phyloP scores from a whole-genome alignment of 1,140 invertebrate species.

The Sinonovacula constricta region DNA sequence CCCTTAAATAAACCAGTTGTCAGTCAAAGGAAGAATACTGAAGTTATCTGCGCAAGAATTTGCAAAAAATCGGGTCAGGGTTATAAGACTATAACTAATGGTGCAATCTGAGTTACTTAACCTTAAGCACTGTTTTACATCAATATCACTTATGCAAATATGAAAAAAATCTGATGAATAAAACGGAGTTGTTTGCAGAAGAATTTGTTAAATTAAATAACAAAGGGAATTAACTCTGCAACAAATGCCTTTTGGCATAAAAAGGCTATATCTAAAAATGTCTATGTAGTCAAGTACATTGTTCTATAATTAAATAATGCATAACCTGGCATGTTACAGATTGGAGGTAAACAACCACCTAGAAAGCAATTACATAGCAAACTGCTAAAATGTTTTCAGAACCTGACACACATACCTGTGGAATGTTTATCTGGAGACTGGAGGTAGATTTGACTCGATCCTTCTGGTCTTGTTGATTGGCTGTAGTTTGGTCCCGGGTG shows the following conservation, averaged over 20 bases:
- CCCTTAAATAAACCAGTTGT: too few species aligned
- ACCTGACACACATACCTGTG: constrained; percentile 16
- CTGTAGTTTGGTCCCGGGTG: background rate
- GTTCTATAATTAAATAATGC: background rate
- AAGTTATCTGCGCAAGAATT: too few species aligned
- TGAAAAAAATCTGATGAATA: too few species aligned
- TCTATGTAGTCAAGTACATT: background rate
- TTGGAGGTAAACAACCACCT: background rate
- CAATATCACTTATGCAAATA: too few species aligned
- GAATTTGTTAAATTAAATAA: too few species aligned
- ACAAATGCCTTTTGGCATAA: background rate
- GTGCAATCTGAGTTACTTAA: too few species aligned
- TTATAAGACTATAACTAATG: too few species aligned
- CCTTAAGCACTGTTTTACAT: too few species aligned
- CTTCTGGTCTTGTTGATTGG: background rate
- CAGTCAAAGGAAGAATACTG: too few species aligned
- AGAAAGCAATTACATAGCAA: background rate
- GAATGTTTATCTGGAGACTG: constrained; percentile 41
- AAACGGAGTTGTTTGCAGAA: too few species aligned
- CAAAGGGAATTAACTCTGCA: background rate
- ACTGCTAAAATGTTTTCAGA: background rate
- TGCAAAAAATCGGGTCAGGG: too few species aligned
- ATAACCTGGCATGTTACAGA: background rate
- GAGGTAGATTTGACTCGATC: constrained; percentile 9
- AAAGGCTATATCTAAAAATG: background rate